Conservation (phyloP, 2,797 vertebrate genomes). For the Urocyon cinereoargenteus region DNA sequence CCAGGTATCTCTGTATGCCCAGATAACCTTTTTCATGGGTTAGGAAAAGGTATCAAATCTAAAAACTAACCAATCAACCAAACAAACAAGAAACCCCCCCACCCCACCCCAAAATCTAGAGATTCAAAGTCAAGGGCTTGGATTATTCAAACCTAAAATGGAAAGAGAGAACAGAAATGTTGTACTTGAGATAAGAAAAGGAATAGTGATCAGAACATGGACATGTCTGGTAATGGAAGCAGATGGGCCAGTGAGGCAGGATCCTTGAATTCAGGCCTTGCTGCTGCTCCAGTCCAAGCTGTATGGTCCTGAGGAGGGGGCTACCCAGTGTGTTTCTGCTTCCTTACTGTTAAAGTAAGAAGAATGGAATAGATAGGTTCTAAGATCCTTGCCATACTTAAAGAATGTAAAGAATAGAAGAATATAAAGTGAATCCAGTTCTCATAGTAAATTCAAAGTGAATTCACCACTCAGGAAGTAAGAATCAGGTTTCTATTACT, state of each 20-base stretch:
- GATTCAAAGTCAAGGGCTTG: background rate
- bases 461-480: background rate
- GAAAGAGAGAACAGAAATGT: background rate
- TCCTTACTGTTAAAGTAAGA: background rate
- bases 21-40: background rate
- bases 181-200: background rate
- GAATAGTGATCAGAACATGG: background rate
- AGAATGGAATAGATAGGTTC: background rate
- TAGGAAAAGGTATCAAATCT: background rate
- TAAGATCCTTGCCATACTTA: background rate
- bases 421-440: slow-evolving; percentile 4
- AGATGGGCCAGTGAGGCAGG: background rate
- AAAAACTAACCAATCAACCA: background rate
- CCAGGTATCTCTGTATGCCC: background rate
- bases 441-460: background rate
- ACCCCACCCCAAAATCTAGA: background rate
- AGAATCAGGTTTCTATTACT: background rate
- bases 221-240: background rate
- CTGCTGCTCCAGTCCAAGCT: background rate
- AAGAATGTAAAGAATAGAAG: background rate
- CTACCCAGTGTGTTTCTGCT: background rate
- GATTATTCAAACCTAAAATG: background rate
- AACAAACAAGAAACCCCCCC: too few relatives aligned
- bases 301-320: background rate
- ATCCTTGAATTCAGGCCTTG: background rate